Percentiles rank a stretch among this genome's conserved stretches.
Conservation (phyloP, 1,140 invertebrate genomes). For the Carposina sasakii region DNA sequence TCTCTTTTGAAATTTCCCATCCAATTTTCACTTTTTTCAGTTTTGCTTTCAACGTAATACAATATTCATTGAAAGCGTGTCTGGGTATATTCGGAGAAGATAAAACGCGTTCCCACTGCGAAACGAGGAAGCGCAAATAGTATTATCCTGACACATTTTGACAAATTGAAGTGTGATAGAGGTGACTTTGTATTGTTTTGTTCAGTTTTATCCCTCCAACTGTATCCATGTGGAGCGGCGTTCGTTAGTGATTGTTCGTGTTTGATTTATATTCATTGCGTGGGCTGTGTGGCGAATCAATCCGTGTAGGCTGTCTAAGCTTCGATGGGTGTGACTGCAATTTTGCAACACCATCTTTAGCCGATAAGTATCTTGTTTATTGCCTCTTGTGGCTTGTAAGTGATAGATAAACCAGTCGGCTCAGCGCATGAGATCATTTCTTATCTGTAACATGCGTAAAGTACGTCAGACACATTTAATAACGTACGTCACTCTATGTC, state of each 20-base stretch:
- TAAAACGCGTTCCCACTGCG: slow-evolving; percentile 11
- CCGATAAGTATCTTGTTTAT: too few species aligned
- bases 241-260: slow-evolving; percentile 59
- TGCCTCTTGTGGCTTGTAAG: too few species aligned
- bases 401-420: too few species aligned
- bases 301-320: slow-evolving; percentile 31
- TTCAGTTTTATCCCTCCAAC: slow-evolving; percentile 53
- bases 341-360: slow-evolving; percentile 23
- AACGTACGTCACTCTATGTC: too few species aligned
- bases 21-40: slow-evolving; percentile 29
- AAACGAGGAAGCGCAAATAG: slow-evolving; percentile 33
- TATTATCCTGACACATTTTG: slow-evolving; percentile 42
- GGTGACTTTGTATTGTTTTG: slow-evolving; percentile 34
- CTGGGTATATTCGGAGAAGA: slow-evolving; percentile 22
- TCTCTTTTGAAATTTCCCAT: slow-evolving; percentile 28
- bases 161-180: slow-evolving; percentile 44
- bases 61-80: slow-evolving; percentile 37
- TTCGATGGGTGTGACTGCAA: slow-evolving; percentile 30
- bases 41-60: slow-evolving; percentile 31
- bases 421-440: too few species aligned
- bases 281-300: slow-evolving; percentile 47
- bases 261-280: slow-evolving; percentile 52
- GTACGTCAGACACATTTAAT: too few species aligned
- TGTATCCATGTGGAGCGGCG: slow-evolving; percentile 50
- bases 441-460: too few species aligned